Evolutionary conservation across 2,888 invertebrate species (phyloP), one percentile per base, ranked within the genome.

Genomic region (Lasioglossum malachurum): DNA sequence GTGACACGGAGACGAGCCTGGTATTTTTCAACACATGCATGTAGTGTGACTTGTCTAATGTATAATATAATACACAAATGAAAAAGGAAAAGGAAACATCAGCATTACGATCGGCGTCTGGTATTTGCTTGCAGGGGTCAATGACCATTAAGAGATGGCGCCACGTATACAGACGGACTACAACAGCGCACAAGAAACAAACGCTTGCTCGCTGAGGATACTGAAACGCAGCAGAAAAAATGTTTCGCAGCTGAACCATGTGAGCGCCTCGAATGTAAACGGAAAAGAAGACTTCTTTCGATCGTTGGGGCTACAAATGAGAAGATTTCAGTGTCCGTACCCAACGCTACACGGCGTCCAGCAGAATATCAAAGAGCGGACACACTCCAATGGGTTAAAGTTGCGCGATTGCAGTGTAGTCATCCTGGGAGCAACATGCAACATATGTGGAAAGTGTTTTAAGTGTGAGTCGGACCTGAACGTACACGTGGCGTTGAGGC

Each of bases 391-490:
- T 64, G 75, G n/a, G 19, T 79, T 85, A 7, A 75, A 38, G 67
- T 77, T 93, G 7, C 90, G 87, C 41, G 86, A 92, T 16, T 93
- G 94, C 49, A 84, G 90, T 4, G 93, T 94, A 0, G 85, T 89
- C 53, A 90, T 94, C 46, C 80, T 81, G 16, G 90, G 90, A 16
- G 87, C 81, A 53, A 88, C 57, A 44, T 94, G 94, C 75, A 81
- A 79, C 7, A 41, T 90, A 46, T 94, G 94, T 78, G 82, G 88
- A 14, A 83, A 78, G 60, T 76, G 60, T 8, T 93, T 94, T 57
- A 94, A 94, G 75, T 94, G 93, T 41, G 72, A 83, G 53, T 91
- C 78, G 1, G 93, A 94, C 49, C 38, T 93, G 5, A 64, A 83
- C n/a, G 4, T 76, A 2, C 92, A 93, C 74, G 72, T 16, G 14